Evolutionary conservation across 2,888 invertebrate genomes (phyloP).

Genomic region (Drosophila bunnanda): DNA sequence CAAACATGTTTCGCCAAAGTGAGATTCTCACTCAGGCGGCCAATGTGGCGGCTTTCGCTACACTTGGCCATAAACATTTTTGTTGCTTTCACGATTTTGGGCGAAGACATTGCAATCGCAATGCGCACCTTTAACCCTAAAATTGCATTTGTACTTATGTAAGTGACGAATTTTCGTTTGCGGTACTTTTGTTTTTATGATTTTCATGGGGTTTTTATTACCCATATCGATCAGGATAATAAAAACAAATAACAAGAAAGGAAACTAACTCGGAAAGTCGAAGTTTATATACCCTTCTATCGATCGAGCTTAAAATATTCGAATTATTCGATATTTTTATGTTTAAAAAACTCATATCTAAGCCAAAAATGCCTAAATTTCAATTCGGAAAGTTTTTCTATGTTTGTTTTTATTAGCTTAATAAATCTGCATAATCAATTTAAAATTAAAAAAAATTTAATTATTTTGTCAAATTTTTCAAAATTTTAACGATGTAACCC

Average conservation of each 20-base stretch:
- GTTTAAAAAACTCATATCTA: too few relatives aligned
- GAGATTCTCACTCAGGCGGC: slow-evolving; percentile 10
- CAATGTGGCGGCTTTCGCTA: slow-evolving; percentile 12
- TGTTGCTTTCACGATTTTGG: slow-evolving; percentile 12
- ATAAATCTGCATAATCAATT: too few relatives aligned
- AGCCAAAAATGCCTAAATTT: too few relatives aligned
- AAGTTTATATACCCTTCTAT: too few relatives aligned
- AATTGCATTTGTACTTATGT: slow-evolving; percentile 3
- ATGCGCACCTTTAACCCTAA: slow-evolving; percentile 1
- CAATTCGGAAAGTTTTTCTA: too few relatives aligned
- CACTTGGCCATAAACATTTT: slow-evolving; percentile 18
- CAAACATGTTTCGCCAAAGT: slow-evolving; percentile 20
- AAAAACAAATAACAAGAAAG: background rate
- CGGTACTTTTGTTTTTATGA: background rate
- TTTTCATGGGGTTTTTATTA: background rate
- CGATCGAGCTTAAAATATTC: too few relatives aligned
- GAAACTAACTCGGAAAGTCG: too few relatives aligned
- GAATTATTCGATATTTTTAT: too few relatives aligned
- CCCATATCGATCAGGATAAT: background rate
- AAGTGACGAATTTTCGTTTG: background rate
- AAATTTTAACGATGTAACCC: too few relatives aligned
- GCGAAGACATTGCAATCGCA: slow-evolving; percentile 8
- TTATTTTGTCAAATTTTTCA: too few relatives aligned
- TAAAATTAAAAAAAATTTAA: too few relatives aligned
- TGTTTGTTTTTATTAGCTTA: too few relatives aligned